These are phyloP conservation scores for Halictus rubicundus DNA, from an alignment of 1,140 invertebrate genomes.

Conservation along the genomic window DNA sequence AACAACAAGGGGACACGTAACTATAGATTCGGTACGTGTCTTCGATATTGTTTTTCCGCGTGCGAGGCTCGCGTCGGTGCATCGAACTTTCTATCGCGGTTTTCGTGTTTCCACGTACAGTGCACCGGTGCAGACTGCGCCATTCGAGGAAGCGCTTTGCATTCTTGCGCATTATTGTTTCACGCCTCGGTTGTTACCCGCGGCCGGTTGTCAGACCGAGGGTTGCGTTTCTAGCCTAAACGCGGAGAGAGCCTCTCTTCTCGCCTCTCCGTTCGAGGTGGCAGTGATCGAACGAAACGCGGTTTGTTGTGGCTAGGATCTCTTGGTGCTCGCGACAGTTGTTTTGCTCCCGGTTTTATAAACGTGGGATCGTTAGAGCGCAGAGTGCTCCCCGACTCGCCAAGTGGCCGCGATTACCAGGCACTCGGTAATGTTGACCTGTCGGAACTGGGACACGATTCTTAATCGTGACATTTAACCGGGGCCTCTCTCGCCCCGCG, in stretches of 20 bases:
- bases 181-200: neutral
- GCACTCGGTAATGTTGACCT: neutral
- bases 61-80: neutral
- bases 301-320: too few relatives aligned
- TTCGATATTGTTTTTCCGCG: neutral
- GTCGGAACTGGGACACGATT: constrained; percentile 24
- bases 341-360: neutral
- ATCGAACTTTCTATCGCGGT: constrained; percentile 5
- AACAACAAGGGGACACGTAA: constrained; percentile 4
- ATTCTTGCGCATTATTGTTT: neutral
- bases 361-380: neutral
- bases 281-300: neutral
- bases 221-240: neutral
- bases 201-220: too few relatives aligned
- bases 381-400: neutral
- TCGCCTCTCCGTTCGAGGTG: too few relatives aligned
- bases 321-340: too few relatives aligned
- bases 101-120: neutral
- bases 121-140: neutral
- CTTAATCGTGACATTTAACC: neutral
- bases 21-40: constrained; percentile 3
- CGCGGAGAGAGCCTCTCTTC: too few relatives aligned
- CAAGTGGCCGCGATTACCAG: neutral
- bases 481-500: neutral
- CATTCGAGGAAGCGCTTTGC: neutral